Percentiles rank a stretch among this genome's conserved stretches.
phyloP scores from a whole-genome alignment of 1,140 invertebrate species.

The Oppia nitens region DNA sequence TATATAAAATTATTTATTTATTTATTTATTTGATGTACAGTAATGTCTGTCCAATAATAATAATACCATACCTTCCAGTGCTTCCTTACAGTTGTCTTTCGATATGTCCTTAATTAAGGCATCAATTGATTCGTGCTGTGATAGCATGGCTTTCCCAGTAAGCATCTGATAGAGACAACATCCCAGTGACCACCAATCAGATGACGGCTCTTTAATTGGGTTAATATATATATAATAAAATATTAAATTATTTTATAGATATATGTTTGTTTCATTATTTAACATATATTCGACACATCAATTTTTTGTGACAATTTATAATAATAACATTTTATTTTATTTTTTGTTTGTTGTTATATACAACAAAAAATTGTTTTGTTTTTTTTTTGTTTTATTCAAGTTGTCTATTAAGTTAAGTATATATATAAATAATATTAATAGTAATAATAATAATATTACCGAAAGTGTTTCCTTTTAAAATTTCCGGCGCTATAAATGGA shows the following conservation, averaged over 20 bases:
- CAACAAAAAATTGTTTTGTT: too few species aligned
- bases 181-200: background rate
- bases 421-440: too few species aligned
- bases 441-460: background rate
- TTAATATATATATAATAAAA: background rate
- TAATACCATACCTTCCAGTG: background rate
- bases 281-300: too few species aligned
- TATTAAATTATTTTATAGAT: too few species aligned
- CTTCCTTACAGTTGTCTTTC: background rate
- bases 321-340: too few species aligned
- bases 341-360: too few species aligned
- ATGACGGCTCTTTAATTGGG: background rate
- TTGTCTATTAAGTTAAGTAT: too few species aligned
- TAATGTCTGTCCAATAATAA: background rate
- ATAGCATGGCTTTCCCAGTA: background rate
- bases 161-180: background rate
- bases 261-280: too few species aligned
- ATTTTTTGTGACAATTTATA: too few species aligned
- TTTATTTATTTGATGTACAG: too few species aligned
- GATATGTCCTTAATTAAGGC: background rate
- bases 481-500: background rate
- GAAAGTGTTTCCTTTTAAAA: background rate
- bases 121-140: background rate
- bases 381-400: too few species aligned
- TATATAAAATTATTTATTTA: too few species aligned